Evolutionary conservation across 2,888 invertebrate genomes (phyloP).

Genomic region (Morinoia aosen): DNA sequence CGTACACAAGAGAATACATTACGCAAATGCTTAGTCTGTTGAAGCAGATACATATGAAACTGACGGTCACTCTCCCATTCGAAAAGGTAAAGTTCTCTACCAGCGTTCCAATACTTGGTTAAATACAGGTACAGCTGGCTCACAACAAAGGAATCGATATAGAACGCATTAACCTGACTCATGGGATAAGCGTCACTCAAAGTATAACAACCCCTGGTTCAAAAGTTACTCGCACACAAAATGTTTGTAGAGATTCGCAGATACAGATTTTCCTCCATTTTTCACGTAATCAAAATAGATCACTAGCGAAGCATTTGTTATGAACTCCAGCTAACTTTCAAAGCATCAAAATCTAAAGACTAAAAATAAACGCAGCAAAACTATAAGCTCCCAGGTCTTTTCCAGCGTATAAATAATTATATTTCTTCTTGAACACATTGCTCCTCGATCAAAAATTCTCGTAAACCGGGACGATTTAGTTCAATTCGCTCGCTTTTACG

Average conservation of each 20-base stretch:
- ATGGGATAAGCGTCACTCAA: not conserved
- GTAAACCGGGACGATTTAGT: slow-evolving; percentile 20
- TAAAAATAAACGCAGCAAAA: not conserved
- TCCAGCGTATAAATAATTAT: not conserved
- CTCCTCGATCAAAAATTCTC: not conserved
- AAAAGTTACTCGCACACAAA: not conserved
- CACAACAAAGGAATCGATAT: not conserved
- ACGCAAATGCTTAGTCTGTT: not conserved
- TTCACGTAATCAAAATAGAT: not conserved
- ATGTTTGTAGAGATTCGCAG: not conserved
- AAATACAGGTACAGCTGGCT: not conserved
- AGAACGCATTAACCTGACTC: not conserved
- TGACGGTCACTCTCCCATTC: not conserved
- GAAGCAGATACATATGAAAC: not conserved
- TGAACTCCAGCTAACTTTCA: not conserved
- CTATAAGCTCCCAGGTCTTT: not conserved
- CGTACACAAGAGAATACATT: not conserved
- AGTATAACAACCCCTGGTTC: not conserved
- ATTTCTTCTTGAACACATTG: not conserved
- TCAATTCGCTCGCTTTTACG: not conserved
- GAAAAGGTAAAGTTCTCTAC: not conserved
- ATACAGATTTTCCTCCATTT: not conserved
- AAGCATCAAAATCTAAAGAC: not conserved
- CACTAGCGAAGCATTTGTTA: not conserved
- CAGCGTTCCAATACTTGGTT: not conserved